Evolutionary conservation across 53 echinoderm and acorn worm species (phyloP).

Genomic region (Paracentrotus lividus): DNA sequence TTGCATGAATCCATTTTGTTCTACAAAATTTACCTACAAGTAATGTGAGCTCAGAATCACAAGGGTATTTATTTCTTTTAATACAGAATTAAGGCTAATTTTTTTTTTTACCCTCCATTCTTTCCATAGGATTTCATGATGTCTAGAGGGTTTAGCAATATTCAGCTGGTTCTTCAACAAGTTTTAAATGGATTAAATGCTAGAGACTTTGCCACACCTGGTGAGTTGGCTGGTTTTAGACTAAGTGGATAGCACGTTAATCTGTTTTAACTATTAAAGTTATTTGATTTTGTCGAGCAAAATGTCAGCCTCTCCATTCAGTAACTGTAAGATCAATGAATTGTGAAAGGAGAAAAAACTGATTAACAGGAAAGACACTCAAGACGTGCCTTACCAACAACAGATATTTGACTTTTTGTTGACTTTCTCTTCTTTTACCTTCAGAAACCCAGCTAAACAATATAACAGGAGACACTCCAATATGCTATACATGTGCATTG

Average conservation of each 20-base stretch:
- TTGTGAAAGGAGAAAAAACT: no score
- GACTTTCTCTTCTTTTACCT: not conserved
- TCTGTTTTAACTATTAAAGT: no score
- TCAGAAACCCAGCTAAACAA: constrained; percentile 34
- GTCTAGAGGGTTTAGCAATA: not conserved
- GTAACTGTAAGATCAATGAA: no score
- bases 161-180: not conserved
- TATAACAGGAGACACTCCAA: constrained; percentile 58
- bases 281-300: no score
- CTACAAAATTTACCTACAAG: no score
- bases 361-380: no score
- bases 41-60: no score
- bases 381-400: no score
- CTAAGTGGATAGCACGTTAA: no score
- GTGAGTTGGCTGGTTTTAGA: constrained; percentile 6
- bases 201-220: not conserved
- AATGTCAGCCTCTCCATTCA: no score
- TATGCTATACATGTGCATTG: constrained; percentile 88
- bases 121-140: constrained; percentile 33
- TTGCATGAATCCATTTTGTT: no score
- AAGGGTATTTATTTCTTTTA: not conserved
- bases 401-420: no score
- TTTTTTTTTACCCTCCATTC: not conserved
- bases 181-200: not conserved
- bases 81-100: not conserved